Evolutionary conservation across 2,888 invertebrate species (phyloP), one percentile per base, ranked within the genome.

Genomic region (Colostygia pectinataria): DNA sequence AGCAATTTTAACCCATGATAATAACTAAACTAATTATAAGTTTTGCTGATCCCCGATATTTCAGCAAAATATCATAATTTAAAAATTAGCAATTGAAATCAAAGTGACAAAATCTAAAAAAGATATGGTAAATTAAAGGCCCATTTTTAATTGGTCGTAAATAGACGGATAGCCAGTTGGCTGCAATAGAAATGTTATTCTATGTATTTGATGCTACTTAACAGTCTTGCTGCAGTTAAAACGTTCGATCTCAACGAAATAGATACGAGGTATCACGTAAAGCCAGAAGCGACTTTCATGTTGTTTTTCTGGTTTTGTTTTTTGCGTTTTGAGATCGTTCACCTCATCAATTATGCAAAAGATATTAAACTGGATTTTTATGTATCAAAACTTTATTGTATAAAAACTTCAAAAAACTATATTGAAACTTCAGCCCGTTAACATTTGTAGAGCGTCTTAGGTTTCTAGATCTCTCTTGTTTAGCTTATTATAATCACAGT

Each of bases 261-360:
- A 45, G 15, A 15, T 15, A 15, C 15, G 15, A 15, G 37, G 18
- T 46, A 46, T 18, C 45, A 38, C 14, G 25, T 23, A 14, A 37
- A 37, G n/a, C 37, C 15, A 38, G 27, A 41, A 38, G 14, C 14
- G 14, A 31, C 37, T 32, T 47, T 44, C 27, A 44, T 50, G 47
- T 42, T 9, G 56, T 50, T 53, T 55, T 51, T 46, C 55, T 47
- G 44, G 55, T 53, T 55, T 38, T 36, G 15, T 37, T 52, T 54
- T 38, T 38, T 32, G 37, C n/a, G 31, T 41, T 32, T 38, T 20
- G 45, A 40, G 50, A 41, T 46, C 48, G 34, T 50, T 33, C 43
- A 46, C 51, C 48, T 58, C 39, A 51, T 55, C 38, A 48, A 44
- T 55, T 36, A 53, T 53, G 24, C 51, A 51, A 15, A 44, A 15